Percentiles rank a stretch among this genome's conserved stretches.
Conservation (phyloP, 2,113 vertebrate species). For the Antigone vipio region DNA sequence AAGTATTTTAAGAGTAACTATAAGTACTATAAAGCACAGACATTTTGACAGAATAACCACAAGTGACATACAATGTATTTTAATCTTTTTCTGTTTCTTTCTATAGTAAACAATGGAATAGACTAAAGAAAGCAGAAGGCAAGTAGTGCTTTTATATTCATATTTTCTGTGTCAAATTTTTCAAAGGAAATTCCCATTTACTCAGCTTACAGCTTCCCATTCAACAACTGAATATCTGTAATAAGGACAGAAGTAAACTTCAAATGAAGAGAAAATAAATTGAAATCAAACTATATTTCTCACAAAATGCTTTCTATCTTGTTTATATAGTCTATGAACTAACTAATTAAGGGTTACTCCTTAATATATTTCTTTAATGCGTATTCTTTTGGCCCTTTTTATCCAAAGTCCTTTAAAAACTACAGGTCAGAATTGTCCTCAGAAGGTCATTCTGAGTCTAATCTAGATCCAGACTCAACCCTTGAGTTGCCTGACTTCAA, state of each 20-base stretch:
- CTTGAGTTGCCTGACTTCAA: neutral
- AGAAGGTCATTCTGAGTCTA: neutral
- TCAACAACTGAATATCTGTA: neutral
- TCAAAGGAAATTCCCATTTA: neutral
- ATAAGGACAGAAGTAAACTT: neutral
- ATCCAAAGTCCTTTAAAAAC: neutral
- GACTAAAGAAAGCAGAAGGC: neutral
- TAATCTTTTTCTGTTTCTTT: neutral
- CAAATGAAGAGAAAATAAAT: neutral
- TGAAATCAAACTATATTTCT: neutral
- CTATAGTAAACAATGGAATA: neutral
- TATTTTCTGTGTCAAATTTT: neutral
- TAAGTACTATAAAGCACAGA: neutral
- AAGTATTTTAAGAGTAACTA: neutral
- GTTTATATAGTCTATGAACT: neutral
- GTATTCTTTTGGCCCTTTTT: neutral
- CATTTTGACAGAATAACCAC: neutral
- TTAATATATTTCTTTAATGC: neutral
- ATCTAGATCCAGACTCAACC: neutral
- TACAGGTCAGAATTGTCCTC: neutral
- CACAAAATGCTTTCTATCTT: neutral
- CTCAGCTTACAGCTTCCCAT: neutral
- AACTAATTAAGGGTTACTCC: neutral
- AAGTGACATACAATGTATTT: neutral
- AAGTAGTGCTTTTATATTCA: neutral